Evolutionary conservation across 1,140 invertebrate genomes (phyloP).

Genomic region (Drosophila asahinai): DNA sequence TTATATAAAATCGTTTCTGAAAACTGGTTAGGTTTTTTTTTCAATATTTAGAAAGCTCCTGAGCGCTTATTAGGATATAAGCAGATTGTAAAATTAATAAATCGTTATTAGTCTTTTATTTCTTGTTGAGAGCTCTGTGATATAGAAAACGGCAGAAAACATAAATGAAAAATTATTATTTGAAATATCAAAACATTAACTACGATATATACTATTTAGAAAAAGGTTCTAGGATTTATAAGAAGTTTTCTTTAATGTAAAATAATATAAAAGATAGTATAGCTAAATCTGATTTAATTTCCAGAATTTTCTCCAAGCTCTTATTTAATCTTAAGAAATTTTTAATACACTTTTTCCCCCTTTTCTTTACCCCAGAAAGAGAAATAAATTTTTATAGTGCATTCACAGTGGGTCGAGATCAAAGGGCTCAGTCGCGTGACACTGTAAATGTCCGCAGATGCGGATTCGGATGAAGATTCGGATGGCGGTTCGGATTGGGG

Average conservation of each 20-base stretch:
- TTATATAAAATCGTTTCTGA: neutral
- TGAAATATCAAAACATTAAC: no score
- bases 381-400: neutral
- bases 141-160: neutral
- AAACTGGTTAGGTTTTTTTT: neutral
- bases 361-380: neutral
- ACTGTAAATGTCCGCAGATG: slow-evolving; percentile 30
- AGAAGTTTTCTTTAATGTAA: neutral
- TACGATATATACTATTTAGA: neutral
- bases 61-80: neutral
- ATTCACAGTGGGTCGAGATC: slow-evolving; percentile 39
- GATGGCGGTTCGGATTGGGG: slow-evolving; percentile 4
- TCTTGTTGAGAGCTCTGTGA: neutral
- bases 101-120: no score
- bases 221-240: neutral
- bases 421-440: slow-evolving; percentile 41
- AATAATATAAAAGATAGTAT: neutral
- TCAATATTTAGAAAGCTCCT: neutral
- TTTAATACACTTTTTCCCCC: neutral
- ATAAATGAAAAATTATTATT: neutral
- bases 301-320: neutral
- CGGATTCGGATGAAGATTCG: neutral
- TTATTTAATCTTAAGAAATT: no score
- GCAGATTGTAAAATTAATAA: no score
- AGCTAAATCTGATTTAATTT: neutral